Evolutionary conservation across 2,113 vertebrate species (phyloP), one percentile per base, ranked within the genome.

Genomic region (Lepus americanus): DNA sequence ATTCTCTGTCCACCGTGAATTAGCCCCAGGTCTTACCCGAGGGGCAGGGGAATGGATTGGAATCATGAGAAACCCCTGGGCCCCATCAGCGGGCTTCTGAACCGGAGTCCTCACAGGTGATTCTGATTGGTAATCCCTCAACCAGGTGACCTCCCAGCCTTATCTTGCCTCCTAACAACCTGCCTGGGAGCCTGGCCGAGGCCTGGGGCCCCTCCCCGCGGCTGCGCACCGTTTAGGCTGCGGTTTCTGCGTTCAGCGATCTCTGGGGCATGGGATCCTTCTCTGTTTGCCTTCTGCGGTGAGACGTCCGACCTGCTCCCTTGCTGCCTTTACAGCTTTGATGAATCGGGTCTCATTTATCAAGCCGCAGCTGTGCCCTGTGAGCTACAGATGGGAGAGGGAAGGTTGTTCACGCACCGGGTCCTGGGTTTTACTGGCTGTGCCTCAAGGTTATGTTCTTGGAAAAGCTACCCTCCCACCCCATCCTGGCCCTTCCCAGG

Each of bases 301-400:
- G 51, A 79, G 87, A 22, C 0, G 0, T 2, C 23, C 0, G 1
- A 59, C 44, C 49, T n/a, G 6, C 86, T 53, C 77, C 80, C 92
- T 69, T 8, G 80, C 84, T 59, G 82, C 67, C 72, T 73, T 84
- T 76, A 73, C 0, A 1, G 74, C 33, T 92, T 83, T 87, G 67
- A 6, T 95, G 63, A 90, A 97, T 86, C 67, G 82, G 61, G 74
- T 90, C 53, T 94, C 87, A 87, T 97, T 89, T 96, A 90, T 96
- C 73, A 87, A 87, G 87, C 53, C 61, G 72, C 73, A 72, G 94
- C 80, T 80, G n/a, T 2, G 13, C 78, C 53, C 82, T 33, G 25
- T 55, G 87, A 92, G 55, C 74, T 61, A 10, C 89, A 81, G 73
- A 81, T 12, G 3, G 39, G 73, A 92, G 82, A 90, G 83, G 39